phyloP scores from a whole-genome alignment of 2,113 vertebrate species.

The Percopsis transmontana region DNA sequence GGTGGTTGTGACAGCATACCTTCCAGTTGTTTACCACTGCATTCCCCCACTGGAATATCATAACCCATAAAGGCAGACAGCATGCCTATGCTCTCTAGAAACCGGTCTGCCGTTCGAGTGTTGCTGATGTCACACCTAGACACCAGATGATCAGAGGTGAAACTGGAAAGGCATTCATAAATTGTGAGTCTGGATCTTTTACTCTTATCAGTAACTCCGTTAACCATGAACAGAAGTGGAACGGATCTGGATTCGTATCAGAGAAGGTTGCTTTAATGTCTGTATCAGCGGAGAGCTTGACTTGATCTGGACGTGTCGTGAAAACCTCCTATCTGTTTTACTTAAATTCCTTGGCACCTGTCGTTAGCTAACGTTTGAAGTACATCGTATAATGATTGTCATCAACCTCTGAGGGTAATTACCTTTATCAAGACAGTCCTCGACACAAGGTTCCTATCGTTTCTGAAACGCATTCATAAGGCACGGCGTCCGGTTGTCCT shows the following conservation, averaged over 20 bases:
- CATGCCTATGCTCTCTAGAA: no score
- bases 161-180: no score
- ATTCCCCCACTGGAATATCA: not conserved
- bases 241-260: no score
- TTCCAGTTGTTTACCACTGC: not conserved
- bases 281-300: not conserved
- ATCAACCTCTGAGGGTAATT: slow-evolving; percentile 43
- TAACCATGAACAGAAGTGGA: no score
- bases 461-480: slow-evolving; percentile 37
- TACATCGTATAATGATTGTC: slow-evolving; percentile 45
- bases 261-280: not conserved
- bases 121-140: no score
- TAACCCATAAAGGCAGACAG: not conserved
- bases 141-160: no score
- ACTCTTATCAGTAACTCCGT: not conserved
- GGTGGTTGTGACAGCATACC: not conserved
- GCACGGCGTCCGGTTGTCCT: slow-evolving; percentile 30
- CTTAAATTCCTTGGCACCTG: slow-evolving; percentile 12
- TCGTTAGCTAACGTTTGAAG: slow-evolving; percentile 42
- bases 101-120: no score
- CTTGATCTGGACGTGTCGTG: not conserved
- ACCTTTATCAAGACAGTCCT: slow-evolving; percentile 46
- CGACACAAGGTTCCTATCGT: slow-evolving; percentile 40
- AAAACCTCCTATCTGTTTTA: not conserved
- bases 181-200: no score